Percentiles rank a stretch among this genome's conserved stretches.
Evolutionary conservation across 2,888 invertebrate genomes (phyloP).

Genomic region (Caenorhabditis sinica): DNA sequence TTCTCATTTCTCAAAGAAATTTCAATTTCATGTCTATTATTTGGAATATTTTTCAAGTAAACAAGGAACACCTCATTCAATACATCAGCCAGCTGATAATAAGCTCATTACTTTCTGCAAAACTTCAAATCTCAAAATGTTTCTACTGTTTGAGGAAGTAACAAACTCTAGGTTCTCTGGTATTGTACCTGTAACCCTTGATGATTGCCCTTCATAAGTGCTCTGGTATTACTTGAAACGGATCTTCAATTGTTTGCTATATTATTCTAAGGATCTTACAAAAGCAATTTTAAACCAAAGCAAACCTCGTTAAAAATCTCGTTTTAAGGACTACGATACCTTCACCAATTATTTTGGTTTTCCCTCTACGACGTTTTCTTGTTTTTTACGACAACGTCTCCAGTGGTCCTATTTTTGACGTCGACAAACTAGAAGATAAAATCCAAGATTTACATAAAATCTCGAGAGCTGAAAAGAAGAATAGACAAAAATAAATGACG

Average conservation of each 20-base stretch:
- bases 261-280: background rate
- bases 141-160: no score
- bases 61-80: background rate
- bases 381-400: background rate
- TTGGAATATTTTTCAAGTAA: no score
- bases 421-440: background rate
- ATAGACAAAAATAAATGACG: background rate
- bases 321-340: background rate
- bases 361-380: background rate
- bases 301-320: constrained; percentile 12
- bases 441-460: constrained; percentile 20
- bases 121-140: no score
- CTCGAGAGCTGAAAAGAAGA: background rate
- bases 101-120: background rate
- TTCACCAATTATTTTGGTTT: background rate
- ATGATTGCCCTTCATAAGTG: no score
- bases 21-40: background rate
- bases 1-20: constrained; percentile 2
- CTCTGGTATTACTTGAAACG: no score
- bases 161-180: no score
- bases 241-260: no score
- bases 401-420: background rate
- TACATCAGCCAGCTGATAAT: constrained; percentile 3
- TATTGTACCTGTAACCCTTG: no score
- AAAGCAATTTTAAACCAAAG: background rate